Percentiles rank a stretch among this genome's conserved stretches.
phyloP scores from a whole-genome alignment of 2,113 vertebrate genomes.

The Thymallus thymallus region DNA sequence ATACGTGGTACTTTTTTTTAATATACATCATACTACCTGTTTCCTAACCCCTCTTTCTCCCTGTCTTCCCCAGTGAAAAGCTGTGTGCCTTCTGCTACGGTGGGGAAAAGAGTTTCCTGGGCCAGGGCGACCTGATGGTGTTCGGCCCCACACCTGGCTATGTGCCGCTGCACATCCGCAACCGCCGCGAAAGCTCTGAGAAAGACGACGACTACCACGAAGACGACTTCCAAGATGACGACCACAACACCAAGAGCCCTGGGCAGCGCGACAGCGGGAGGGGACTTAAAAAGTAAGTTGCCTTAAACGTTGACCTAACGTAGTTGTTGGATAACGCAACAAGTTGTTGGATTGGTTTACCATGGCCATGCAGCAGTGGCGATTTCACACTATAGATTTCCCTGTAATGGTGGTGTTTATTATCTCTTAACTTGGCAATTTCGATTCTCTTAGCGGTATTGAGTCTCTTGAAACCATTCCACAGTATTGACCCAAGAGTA shows the following conservation, averaged over 20 bases:
- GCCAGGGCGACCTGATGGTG: conserved; percentile 90
- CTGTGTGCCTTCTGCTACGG: conserved; percentile 98
- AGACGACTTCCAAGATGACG: conserved; percentile 58
- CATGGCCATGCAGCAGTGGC: too few species aligned
- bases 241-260: conserved; percentile 70
- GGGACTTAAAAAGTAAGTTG: conserved; percentile 80
- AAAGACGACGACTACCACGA: conserved; percentile 77
- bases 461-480: too few species aligned
- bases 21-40: too few species aligned
- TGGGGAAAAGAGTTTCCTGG: conserved; percentile 86
- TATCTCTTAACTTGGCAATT: too few species aligned
- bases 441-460: too few species aligned
- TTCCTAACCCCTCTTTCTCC: neutral
- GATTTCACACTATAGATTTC: too few species aligned
- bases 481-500: too few species aligned
- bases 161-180: conserved; percentile 79
- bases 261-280: conserved; percentile 66
- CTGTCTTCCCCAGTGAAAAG: conserved; percentile 78
- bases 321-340: too few species aligned
- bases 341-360: too few species aligned
- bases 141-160: conserved; percentile 90
- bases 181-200: conserved; percentile 76
- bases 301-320: neutral
- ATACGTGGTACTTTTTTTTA: too few species aligned
- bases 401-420: too few species aligned